phyloP scores from a whole-genome alignment of 1,140 invertebrate genomes.

The Lethrus apterus region DNA sequence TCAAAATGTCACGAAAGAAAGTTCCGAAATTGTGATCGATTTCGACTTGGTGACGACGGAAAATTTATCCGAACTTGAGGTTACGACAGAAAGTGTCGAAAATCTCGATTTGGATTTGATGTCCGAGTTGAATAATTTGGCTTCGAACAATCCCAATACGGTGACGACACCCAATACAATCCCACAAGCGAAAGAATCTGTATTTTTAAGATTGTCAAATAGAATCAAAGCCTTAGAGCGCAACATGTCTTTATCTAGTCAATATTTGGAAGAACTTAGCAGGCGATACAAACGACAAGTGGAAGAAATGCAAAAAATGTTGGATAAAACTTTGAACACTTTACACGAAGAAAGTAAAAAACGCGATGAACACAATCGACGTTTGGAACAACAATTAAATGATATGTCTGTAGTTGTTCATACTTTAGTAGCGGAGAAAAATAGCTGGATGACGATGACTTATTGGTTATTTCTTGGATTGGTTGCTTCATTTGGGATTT shows the following conservation, averaged over 20 bases:
- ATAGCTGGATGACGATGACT: constrained; percentile 55
- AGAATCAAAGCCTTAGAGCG: constrained; percentile 91
- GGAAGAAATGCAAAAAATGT: constrained; percentile 83
- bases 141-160: constrained; percentile 16
- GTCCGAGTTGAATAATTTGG: constrained; percentile 7
- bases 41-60: constrained; percentile 6
- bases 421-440: constrained; percentile 53
- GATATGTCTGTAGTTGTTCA: constrained; percentile 50
- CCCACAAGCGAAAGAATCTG: constrained; percentile 76
- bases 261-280: constrained; percentile 92
- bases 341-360: constrained; percentile 67
- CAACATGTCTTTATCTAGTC: constrained; percentile 92
- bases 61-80: constrained; percentile 23
- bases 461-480: constrained; percentile 47
- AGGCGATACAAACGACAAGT: constrained; percentile 92
- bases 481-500: constrained; percentile 27
- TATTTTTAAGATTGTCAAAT: constrained; percentile 90
- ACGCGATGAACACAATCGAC: constrained; percentile 60
- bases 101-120: constrained; percentile 26
- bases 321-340: constrained; percentile 71
- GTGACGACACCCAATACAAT: constrained; percentile 29
- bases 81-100: constrained; percentile 27
- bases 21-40: neutral
- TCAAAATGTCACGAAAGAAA: constrained; percentile 6
- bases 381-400: constrained; percentile 58